Base-by-base conservation (phyloP, 2,797 vertebrate species). In the Geotrypetes seraphini region DNA sequence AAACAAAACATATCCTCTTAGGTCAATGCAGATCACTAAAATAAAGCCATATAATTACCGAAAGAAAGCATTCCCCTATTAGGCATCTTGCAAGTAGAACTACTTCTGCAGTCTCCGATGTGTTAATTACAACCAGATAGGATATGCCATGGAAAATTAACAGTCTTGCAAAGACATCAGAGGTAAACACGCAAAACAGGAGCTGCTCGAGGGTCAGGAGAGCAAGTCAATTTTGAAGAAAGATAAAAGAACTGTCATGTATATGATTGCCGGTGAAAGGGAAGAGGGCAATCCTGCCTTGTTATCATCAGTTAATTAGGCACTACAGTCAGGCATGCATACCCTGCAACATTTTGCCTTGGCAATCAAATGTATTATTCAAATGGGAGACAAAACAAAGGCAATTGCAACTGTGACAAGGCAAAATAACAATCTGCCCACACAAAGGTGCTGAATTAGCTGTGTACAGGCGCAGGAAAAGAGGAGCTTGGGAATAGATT, bases 261-360 rank as follows among this genome's bases (percentile, higher is more conserved):
- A 69, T 57, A 51, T 61, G 70, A 71, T 51, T 65, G 66, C 69
- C 63, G 55, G 42, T 38, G 75, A 71, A 76, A 79, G 69, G 66
- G 57, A 72, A 65, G 66, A 75, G 83, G 83, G 75, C 73, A 74
- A 65, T 50, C 53, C 66, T 63, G 65, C 63, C 78, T 79, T 69
- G 73, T 81, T 84, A 76, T 79, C 84, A 73, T 71, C 79, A 66
- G 74, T 72, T 86, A 87, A 87, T 89, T 83, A 87, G 79, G 75
- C 71, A 63, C 76, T 70, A 75, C 72, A 79, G 61, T 59, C 61
- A 65, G 61, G 66, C 66, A 37, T 57, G 66, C 63, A 50, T 19
- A 63, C 37, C 34, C 55, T 10, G 33, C 63, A 60, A 63, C 67
- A 55, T 76, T n/a, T 78, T 57, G 60, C 72, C 65, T 69, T 53